Evolutionary conservation across 2,888 invertebrate genomes (phyloP), one percentile per base, ranked within the genome.

Genomic region (Eumacrocentrus americanus): DNA sequence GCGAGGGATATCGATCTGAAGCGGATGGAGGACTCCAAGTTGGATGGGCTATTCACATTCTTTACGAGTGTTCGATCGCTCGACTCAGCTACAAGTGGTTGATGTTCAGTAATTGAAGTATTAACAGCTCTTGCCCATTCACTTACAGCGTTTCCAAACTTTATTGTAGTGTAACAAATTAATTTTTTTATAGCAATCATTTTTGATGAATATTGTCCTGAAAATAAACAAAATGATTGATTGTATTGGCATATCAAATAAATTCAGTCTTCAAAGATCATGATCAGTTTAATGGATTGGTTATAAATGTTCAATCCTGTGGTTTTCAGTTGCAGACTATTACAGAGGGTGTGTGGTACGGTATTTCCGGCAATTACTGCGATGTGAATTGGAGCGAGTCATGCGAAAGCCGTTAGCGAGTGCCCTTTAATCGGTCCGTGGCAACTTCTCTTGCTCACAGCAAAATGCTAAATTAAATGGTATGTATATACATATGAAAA

Each of bases 341-440:
- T 52, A 38, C 14, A 38, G 16, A 20, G 38, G 18, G 14, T 35
- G 23, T 50, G 34, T 14, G 12, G 16, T 37, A 37, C 18, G 66
- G 67, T 68, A 70, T 71, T 73, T 71, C 68, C 67, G 65, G 59
- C 64, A 70, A 74, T 72, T 71, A 69, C 63, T 61, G n/a, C n/a
- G n/a, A n/a, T n/a, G 68, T 66, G 71, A 74, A 74, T 74, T 74
- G 69, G 68, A 65, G 59, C 63, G 64, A 72, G 71, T 74, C 73
- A 73, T 72, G 74, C 73, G 67, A 72, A 62, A 2, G 12, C 62
- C 61, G 54, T 58, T 60, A 54, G 44, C 62, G 66, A 66, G 65
- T 63, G 65, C 66, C 71, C 68, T 73, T 72, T 73, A 71, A 73
- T 73, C 70, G 72, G 42, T 59, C 44, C 63, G 40, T 53, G 64